Evolutionary conservation across 2,113 vertebrate species (phyloP), one percentile per base, ranked within the genome.

Genomic region (Platysternon megacephalum): DNA sequence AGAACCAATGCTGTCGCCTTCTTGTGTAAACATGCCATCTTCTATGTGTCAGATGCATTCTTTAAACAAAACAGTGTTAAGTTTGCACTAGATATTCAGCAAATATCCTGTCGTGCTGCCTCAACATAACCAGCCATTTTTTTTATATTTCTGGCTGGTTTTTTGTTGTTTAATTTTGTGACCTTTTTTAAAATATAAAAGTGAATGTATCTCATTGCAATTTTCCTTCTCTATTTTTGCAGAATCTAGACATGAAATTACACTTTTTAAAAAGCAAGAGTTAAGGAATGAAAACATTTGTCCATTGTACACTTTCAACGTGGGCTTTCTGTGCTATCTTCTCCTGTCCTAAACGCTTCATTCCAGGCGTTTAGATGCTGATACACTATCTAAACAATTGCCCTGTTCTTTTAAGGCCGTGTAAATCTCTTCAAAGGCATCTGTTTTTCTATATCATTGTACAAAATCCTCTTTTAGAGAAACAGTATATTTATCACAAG

Each of bases 311-410:
- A 0, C 89, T 89, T 94, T 87, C 46, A 48, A 48, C 85, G 79
- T 12, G 16, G 0, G 1, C 14, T 6, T 11, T 1, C 0, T 49
- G 85, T 49, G 56, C 39, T 29, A 72, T 28, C 0, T 5, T n/a
- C 51, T n/a, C 83, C 3, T 92, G 48, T 56, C 4, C 29, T 82
- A 90, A 46, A 11, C 52, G 32, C 29, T 14, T 46, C 95, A 58
- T 91, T 81, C 29, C 2, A 19, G 56, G 6, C 51, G 52, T 29
- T 61, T 58, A 48, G 48, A 2, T 39, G 9, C 58, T 85, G 32
- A 21, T 90, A 0, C 4, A 8, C 61, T 35, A 2, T 55, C 46
- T 85, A 87, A 89, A 92, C 61, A 65, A 65, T 78, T 84, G 49
- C 13, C 35, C 86, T 65, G 32, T 65, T 65, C 6, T 3, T 74